A percentile compares a stretch with the other conserved stretches of the same genome.
Conservation (phyloP, 2,797 vertebrate species). For the Takifugu rubripes region DNA sequence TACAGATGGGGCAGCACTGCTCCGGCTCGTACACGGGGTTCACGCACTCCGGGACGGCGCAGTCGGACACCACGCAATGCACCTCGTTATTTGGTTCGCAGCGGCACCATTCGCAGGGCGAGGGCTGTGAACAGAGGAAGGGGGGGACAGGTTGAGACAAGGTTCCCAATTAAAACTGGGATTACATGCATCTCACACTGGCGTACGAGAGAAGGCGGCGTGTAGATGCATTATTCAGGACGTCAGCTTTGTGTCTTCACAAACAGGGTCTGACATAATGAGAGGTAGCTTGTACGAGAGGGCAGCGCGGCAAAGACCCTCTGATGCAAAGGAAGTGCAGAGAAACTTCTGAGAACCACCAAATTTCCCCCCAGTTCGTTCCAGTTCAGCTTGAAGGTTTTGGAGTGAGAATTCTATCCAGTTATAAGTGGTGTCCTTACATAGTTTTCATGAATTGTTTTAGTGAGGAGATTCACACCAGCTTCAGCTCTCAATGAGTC, state of each 20-base stretch:
- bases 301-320: constrained; percentile 14
- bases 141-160: constrained; percentile 37
- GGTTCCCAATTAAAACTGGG: constrained; percentile 2
- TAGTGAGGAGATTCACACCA: too few species aligned
- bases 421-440: too few species aligned
- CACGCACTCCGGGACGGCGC: constrained; percentile 97
- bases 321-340: too few species aligned
- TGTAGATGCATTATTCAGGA: constrained; percentile 44
- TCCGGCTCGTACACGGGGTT: constrained; percentile 99
- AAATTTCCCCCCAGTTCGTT: too few species aligned
- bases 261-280: constrained; percentile 24
- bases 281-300: constrained; percentile 27
- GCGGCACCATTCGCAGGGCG: constrained; percentile 99
- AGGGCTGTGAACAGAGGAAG: constrained; percentile 81
- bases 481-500: too few species aligned
- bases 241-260: constrained; percentile 26
- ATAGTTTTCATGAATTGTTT: too few species aligned
- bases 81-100: constrained; percentile 99
- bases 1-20: constrained; percentile 99
- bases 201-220: constrained; percentile 29
- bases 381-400: too few species aligned
- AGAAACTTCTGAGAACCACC: too few species aligned
- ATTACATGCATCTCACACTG: constrained; percentile 8
- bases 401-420: too few species aligned
- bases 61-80: constrained; percentile 99